Evolutionary conservation across 2,888 invertebrate species (phyloP), one percentile per base, ranked within the genome.

Genomic region (Cataglyphis rosenhaueri): DNA sequence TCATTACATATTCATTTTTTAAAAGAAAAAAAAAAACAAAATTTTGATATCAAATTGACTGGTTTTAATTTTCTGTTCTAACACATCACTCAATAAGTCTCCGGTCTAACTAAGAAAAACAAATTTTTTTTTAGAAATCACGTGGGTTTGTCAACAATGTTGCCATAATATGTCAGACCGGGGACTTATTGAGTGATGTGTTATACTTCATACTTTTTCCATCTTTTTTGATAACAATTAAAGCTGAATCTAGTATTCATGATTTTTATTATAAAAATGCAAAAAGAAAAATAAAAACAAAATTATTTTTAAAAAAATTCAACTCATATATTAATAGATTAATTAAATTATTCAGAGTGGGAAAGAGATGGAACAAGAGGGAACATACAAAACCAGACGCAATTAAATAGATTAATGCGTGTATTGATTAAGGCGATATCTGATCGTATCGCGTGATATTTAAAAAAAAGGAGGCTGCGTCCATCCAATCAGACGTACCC

Each of bases 401-500:
- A 6, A 5, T 38, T 55, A 25, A 44, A 62, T n/a, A 29, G n/a
- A 52, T 52, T 8, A 8, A 52, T 18, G 18, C 52, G 8, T 6
- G 15, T 48, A 32, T 15, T 73, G 6, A 25, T 65, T 4, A 55
- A 48, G 3, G 15, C 12, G 21, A 76, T 38, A 1, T 5, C 25
- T 35, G 3, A 64, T 52, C 4, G 25, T 12, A 3, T 64, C n/a
- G 52, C 15, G 25, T 21, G 21, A 10, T 18, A 21, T 64, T 65
- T 12, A 25, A 12, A 52, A 38, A 38, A n/a, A n/a, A n/a, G 18
- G 0, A 52, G 15, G 6, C 57, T 32, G 21, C 57, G 57, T 81
- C 83, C 83, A 81, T 83, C 64, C 12, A 70, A 57, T 71, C 89
- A 84, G 85, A 89, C 88, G 87, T 92, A 95, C 95, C 92, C 95